A percentile compares a stretch with the other conserved stretches of the same genome.
These are phyloP conservation scores for Drosophila saltans DNA, from an alignment of 1,140 invertebrate species.

Conservation along the genomic window DNA sequence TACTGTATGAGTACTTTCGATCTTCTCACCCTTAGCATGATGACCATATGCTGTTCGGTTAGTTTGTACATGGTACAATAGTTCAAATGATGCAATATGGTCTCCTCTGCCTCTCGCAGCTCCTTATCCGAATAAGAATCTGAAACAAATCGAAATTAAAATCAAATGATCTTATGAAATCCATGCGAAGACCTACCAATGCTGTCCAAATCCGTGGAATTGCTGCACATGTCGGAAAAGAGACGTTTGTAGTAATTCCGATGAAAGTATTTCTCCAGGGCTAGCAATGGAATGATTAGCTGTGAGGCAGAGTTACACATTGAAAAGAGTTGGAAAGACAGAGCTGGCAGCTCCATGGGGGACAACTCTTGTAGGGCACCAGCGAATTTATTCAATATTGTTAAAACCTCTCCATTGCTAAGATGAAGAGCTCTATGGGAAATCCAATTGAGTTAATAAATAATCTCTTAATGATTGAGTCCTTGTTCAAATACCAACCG, in stretches of 20 bases:
- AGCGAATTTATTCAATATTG: slow-evolving; percentile 83
- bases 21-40: slow-evolving; percentile 61
- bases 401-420: slow-evolving; percentile 76
- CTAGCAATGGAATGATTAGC: slow-evolving; percentile 77
- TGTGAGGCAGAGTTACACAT: slow-evolving; percentile 80
- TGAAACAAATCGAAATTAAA: slow-evolving; percentile 19
- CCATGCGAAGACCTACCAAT: slow-evolving; percentile 65
- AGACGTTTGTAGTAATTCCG: slow-evolving; percentile 82
- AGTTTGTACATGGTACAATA: slow-evolving; percentile 78
- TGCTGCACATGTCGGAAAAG: slow-evolving; percentile 75
- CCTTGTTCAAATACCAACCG: slow-evolving; percentile 57
- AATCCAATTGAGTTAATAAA: not conserved
- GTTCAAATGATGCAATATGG: slow-evolving; percentile 77
- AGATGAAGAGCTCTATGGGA: slow-evolving; percentile 64
- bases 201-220: slow-evolving; percentile 81
- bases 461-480: not conserved
- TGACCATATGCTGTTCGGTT: slow-evolving; percentile 64
- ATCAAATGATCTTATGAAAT: too few species aligned
- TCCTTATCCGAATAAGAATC: slow-evolving; percentile 80
- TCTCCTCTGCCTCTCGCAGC: slow-evolving; percentile 76
- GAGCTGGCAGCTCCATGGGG: slow-evolving; percentile 83
- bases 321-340: slow-evolving; percentile 83
- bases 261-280: slow-evolving; percentile 83
- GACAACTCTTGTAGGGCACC: slow-evolving; percentile 82
- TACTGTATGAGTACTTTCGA: not conserved